Conservation (phyloP, 1,140 invertebrate genomes). For the Bombus pascuorum region DNA sequence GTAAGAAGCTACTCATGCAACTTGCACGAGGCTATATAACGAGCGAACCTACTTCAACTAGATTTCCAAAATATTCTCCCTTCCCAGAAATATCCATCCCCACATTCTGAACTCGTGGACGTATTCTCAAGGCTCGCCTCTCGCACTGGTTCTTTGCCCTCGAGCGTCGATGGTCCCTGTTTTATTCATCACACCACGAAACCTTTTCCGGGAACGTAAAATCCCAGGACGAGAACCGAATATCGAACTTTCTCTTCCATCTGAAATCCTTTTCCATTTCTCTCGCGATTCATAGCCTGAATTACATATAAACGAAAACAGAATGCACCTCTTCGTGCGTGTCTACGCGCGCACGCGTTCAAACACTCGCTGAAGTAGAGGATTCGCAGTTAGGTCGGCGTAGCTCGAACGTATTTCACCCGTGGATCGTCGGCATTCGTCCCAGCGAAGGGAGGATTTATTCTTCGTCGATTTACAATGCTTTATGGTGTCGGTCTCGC, state of each 20-base stretch:
- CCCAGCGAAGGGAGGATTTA: constrained; percentile 71
- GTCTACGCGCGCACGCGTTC: constrained; percentile 1
- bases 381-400: constrained; percentile 35
- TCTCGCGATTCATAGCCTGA: not conserved
- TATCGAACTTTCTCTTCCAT: constrained; percentile 6
- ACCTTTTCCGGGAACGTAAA: constrained; percentile 19
- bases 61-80: constrained; percentile 1
- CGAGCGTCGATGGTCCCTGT: constrained; percentile 15
- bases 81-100: not conserved
- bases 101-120: not conserved
- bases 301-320: not conserved
- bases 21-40: not conserved
- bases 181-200: constrained; percentile 46
- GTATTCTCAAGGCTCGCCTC: not conserved
- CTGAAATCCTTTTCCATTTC: not conserved
- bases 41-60: no score
- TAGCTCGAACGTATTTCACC: constrained; percentile 52
- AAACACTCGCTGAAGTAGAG: not conserved
- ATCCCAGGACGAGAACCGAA: constrained; percentile 40
- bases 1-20: no score
- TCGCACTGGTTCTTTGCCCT: not conserved
- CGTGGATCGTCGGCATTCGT: constrained; percentile 41
- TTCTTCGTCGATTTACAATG: constrained; percentile 75
- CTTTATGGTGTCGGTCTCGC: constrained; percentile 75
- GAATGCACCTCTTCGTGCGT: constrained; percentile 20